Conservation (phyloP, 2,113 vertebrate species). For the Myrmecophaga tridactyla region DNA sequence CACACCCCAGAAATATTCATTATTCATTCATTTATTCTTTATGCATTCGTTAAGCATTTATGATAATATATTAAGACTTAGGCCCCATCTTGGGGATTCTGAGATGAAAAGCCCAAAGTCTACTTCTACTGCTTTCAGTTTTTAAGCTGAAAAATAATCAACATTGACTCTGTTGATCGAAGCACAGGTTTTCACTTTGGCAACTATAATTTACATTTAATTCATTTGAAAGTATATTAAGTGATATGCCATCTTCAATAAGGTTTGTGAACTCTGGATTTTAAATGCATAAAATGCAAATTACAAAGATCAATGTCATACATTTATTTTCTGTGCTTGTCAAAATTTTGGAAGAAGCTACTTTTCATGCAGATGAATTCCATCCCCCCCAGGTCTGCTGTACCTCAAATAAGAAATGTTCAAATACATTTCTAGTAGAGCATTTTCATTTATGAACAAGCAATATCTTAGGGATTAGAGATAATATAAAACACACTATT, state of each 20-base stretch:
- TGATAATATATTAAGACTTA: neutral
- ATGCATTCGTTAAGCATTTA: neutral
- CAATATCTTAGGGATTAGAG: slow-evolving; percentile 52
- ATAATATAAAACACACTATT: slow-evolving; percentile 59
- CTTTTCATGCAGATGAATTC: neutral
- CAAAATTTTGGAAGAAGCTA: neutral
- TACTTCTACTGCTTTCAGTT: neutral
- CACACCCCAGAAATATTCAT: neutral
- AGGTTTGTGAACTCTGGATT: neutral
- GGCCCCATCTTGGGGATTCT: neutral
- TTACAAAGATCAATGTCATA: neutral
- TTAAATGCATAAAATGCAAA: slow-evolving; percentile 11
- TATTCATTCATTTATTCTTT: neutral
- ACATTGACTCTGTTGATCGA: neutral
- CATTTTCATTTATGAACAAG: slow-evolving; percentile 29
- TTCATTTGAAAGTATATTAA: neutral
- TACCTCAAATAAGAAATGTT: slow-evolving; percentile 56
- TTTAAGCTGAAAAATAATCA: neutral
- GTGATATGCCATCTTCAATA: neutral
- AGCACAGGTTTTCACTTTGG: neutral
- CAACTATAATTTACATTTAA: neutral
- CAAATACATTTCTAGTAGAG: slow-evolving; percentile 47
- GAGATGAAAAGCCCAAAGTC: neutral
- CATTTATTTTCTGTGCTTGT: neutral
- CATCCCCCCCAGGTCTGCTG: neutral